phyloP scores from a whole-genome alignment of 2,888 invertebrate species.

The Chymomyza caudatula region DNA sequence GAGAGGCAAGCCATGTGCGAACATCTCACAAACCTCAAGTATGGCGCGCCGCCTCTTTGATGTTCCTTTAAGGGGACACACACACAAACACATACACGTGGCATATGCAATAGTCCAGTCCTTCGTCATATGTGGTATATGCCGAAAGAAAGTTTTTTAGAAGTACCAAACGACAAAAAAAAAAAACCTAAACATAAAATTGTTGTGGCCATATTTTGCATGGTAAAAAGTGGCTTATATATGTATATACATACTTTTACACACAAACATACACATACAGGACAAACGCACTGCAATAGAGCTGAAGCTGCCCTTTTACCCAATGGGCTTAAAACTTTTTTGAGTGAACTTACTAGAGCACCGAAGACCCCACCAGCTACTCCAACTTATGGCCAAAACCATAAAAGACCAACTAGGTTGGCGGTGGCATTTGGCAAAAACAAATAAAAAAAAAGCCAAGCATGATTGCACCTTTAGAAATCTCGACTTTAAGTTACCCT shows the following conservation, averaged over 20 bases:
- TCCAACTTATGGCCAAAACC: constrained; percentile 1
- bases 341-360: constrained; percentile 41
- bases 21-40: constrained; percentile 34
- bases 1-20: constrained; percentile 14
- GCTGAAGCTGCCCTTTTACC: constrained; percentile 25
- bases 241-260: constrained; percentile 23
- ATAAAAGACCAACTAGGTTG: constrained; percentile 1
- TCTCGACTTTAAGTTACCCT: not conserved
- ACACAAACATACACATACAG: constrained; percentile 35
- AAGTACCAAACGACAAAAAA: constrained; percentile 18
- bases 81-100: constrained; percentile 5
- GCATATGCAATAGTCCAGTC: constrained; percentile 27
- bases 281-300: constrained; percentile 17
- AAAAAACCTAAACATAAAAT: constrained; percentile 40
- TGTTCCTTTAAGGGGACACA: constrained; percentile 25
- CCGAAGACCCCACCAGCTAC: not conserved
- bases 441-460: not conserved
- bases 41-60: constrained; percentile 40
- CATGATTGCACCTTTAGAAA: not conserved
- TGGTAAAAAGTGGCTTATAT: constrained; percentile 43
- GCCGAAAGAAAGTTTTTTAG: constrained; percentile 32
- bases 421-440: not conserved
- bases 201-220: constrained; percentile 61
- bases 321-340: constrained; percentile 45
- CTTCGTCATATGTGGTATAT: constrained; percentile 18